phyloP scores from a whole-genome alignment of 2,888 invertebrate species.

The Scaptomyza parva region DNA sequence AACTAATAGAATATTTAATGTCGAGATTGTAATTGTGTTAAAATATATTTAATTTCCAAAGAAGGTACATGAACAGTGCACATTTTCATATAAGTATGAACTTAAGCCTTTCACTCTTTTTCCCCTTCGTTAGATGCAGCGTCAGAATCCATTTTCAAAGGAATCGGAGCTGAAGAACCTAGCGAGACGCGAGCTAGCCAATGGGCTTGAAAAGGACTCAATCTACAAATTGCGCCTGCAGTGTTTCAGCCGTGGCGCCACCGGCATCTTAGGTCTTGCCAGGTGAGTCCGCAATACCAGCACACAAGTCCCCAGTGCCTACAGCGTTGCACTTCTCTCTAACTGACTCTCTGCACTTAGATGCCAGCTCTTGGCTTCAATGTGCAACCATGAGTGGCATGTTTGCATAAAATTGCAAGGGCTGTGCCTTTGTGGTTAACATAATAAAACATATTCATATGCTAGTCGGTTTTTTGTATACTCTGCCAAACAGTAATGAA shows the following conservation, averaged over 20 bases:
- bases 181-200: conserved; percentile 88
- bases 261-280: conserved; percentile 94
- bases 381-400: conserved; percentile 23
- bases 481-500: not conserved
- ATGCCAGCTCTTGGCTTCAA: conserved; percentile 9
- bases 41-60: too few relatives aligned
- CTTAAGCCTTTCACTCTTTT: too few relatives aligned
- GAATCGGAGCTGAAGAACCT: conserved; percentile 92
- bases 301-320: conserved; percentile 4
- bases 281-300: conserved; percentile 87
- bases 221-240: conserved; percentile 93
- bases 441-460: not conserved
- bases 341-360: conserved; percentile 5
- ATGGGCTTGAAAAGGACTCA: conserved; percentile 89
- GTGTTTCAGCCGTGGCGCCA: conserved; percentile 93
- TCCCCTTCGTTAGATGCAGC: conserved; percentile 62
- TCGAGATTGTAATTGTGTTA: too few relatives aligned
- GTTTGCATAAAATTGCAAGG: conserved; percentile 28
- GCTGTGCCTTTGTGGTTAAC: not conserved
- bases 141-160: conserved; percentile 84
- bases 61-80: too few relatives aligned
- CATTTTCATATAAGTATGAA: too few relatives aligned
- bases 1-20: too few relatives aligned
- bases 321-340: not conserved
- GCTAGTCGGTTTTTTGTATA: not conserved